These are phyloP conservation scores for Acanthosepion pharaonis DNA, from an alignment of 2,888 invertebrate species.

Conservation along the genomic window DNA sequence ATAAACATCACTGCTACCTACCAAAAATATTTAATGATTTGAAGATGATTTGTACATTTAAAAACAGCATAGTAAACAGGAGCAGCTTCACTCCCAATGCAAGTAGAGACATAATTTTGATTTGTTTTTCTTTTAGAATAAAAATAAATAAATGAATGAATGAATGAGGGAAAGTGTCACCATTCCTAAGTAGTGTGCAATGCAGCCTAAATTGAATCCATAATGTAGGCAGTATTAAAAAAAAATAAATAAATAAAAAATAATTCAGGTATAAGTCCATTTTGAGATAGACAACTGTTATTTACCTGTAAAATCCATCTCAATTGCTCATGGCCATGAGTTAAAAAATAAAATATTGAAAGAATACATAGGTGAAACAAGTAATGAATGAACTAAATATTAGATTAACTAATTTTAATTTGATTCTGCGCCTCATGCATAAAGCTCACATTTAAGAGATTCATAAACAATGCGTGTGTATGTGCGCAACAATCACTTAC, in stretches of 20 bases:
- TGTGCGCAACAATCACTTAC: not conserved
- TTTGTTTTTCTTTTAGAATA: not conserved
- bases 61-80: not conserved
- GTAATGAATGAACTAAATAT: not conserved
- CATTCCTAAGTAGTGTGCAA: not conserved
- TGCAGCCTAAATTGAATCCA: not conserved
- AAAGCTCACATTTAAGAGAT: not conserved
- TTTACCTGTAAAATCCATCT: not conserved
- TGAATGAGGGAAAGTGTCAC: not conserved
- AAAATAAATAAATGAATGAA: not conserved
- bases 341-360: not conserved
- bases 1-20: not conserved
- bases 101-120: not conserved
- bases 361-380: not conserved
- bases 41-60: not conserved
- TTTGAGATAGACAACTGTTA: not conserved
- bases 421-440: not conserved
- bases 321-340: not conserved
- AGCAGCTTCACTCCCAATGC: not conserved
- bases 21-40: not conserved
- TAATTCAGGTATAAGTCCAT: not conserved
- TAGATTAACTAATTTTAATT: not conserved
- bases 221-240: not conserved
- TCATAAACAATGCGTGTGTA: not conserved
- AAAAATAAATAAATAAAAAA: not conserved